These are phyloP conservation scores for Cryptocephalus primarius DNA, from an alignment of 2,888 invertebrate genomes.

Conservation along the genomic window DNA sequence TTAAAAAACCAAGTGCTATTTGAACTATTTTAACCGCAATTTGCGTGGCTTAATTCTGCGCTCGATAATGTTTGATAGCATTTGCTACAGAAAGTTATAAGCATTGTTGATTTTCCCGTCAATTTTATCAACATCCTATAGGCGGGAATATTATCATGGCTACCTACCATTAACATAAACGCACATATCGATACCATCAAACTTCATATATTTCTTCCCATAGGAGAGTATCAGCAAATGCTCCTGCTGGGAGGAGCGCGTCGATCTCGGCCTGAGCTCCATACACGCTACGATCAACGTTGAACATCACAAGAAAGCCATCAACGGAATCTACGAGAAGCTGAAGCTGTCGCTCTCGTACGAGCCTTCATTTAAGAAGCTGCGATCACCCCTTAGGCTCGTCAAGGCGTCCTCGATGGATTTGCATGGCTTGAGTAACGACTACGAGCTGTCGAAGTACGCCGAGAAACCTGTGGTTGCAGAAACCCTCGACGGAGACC, in stretches of 20 bases:
- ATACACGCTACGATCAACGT: not conserved
- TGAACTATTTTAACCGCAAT: no score
- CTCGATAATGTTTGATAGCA: no score
- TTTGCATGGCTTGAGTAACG: slow-evolving; percentile 37
- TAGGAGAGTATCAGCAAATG: slow-evolving; percentile 7
- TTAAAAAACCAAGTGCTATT: no score
- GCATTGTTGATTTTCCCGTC: no score
- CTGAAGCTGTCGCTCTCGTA: slow-evolving; percentile 14
- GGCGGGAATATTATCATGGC: no score
- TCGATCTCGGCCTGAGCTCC: slow-evolving; percentile 1
- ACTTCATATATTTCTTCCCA: not conserved
- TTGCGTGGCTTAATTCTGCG: no score
- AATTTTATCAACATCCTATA: no score
- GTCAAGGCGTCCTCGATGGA: slow-evolving; percentile 15
- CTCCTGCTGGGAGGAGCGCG: slow-evolving; percentile 5
- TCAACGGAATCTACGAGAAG: slow-evolving; percentile 13
- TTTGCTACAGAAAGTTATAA: no score
- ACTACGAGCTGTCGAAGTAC: slow-evolving; percentile 52
- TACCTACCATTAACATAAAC: no score
- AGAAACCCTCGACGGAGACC: slow-evolving; percentile 60
- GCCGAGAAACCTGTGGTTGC: slow-evolving; percentile 48
- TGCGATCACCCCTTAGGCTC: slow-evolving; percentile 18
- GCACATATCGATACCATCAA: no score
- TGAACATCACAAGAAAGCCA: slow-evolving; percentile 2
- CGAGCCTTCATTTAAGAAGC: slow-evolving; percentile 12